These are phyloP conservation scores for Heliconius cydno DNA, from an alignment of 2,888 invertebrate species.

Conservation along the genomic window DNA sequence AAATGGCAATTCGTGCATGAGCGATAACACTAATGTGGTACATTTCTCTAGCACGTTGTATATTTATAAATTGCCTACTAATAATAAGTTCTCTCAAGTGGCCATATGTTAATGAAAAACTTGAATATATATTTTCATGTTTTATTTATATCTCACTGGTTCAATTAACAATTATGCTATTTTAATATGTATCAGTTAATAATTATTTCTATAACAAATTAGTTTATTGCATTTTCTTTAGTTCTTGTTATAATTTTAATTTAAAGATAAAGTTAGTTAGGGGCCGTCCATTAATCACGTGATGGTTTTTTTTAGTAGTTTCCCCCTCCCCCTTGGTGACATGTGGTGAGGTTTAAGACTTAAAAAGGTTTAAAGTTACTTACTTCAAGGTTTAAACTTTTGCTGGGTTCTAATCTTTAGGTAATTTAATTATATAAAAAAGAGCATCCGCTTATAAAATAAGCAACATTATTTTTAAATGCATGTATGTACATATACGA, in stretches of 20 bases:
- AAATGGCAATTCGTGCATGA: not conserved
- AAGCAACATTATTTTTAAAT: not conserved
- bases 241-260: not conserved
- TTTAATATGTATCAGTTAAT: not conserved
- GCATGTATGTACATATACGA: constrained; percentile 9
- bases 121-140: not conserved
- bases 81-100: not conserved
- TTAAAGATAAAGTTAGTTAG: not conserved
- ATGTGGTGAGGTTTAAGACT: no score
- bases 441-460: not conserved
- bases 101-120: constrained; percentile 11
- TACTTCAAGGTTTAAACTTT: not conserved
- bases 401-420: not conserved
- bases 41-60: not conserved
- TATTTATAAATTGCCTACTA: constrained; percentile 10
- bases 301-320: not conserved
- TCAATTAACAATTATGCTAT: not conserved
- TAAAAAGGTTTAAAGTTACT: no score
- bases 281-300: not conserved
- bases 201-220: not conserved
- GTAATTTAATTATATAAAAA: constrained; percentile 2
- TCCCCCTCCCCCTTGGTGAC: no score
- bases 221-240: not conserved
- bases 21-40: constrained; percentile 3
- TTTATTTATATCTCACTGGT: not conserved